A percentile compares a stretch with the other conserved stretches of the same genome.
phyloP scores from a whole-genome alignment of 2,888 invertebrate species.

The Polydrusus tereticollis region DNA sequence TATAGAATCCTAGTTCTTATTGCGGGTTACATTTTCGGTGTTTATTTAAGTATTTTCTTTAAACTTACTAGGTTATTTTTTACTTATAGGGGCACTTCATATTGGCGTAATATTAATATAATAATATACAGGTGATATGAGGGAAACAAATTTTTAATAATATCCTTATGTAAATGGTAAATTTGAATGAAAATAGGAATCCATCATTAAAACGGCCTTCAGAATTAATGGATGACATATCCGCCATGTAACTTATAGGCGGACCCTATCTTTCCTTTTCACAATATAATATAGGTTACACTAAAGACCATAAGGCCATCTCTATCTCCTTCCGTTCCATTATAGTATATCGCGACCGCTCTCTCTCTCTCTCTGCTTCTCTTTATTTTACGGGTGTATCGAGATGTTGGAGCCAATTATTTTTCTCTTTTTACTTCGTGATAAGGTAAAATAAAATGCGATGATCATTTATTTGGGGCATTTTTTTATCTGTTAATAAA shows the following conservation, averaged over 20 bases:
- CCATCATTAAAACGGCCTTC: background rate
- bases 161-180: background rate
- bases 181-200: background rate
- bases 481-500: background rate
- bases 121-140: no score
- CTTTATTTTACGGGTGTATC: background rate
- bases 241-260: slow-evolving; percentile 12
- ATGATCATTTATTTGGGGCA: background rate
- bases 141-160: no score
- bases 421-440: slow-evolving; percentile 7
- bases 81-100: no score
- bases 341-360: background rate
- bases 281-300: background rate
- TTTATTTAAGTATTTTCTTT: no score
- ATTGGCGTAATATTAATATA: no score
- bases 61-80: no score
- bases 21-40: no score
- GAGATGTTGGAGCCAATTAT: background rate
- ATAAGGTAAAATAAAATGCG: slow-evolving; percentile 12
- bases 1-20: no score
- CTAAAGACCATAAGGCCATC: slow-evolving; percentile 17
- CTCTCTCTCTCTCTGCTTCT: background rate
- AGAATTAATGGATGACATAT: slow-evolving; percentile 17
- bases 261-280: slow-evolving; percentile 8
- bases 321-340: background rate